A percentile compares a stretch with the other conserved stretches of the same genome.
Evolutionary conservation across 2,113 vertebrate genomes (phyloP).

Genomic region (Tetrax tetrax): DNA sequence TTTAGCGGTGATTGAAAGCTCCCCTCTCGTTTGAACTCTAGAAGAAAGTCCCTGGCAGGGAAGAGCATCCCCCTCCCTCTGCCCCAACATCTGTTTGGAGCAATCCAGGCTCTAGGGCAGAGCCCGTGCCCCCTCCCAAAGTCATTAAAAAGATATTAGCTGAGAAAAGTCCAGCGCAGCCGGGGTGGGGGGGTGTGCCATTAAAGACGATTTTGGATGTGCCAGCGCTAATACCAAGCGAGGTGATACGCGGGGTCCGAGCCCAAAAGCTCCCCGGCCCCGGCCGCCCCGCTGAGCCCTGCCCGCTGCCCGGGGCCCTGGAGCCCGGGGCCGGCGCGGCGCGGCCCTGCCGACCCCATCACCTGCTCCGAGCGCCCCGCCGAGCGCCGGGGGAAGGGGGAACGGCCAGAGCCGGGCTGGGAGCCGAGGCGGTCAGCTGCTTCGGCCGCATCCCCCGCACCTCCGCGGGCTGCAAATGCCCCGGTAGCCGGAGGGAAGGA

Average conservation of each 20-base stretch:
- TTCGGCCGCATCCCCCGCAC: not conserved
- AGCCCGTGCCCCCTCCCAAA: constrained; percentile 60
- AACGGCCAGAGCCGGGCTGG: not conserved
- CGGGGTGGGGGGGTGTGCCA: not conserved
- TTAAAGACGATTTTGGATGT: constrained; percentile 38
- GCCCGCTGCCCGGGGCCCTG: not conserved
- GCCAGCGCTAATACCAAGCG: not conserved
- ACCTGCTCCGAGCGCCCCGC: not conserved
- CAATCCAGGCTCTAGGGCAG: constrained; percentile 81
- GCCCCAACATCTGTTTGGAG: constrained; percentile 80
- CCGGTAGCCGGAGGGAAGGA: not conserved
- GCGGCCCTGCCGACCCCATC: not conserved
- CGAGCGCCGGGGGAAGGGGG: not conserved
- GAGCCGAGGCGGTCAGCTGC: not conserved
- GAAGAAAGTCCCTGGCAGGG: constrained; percentile 75
- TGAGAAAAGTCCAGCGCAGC: constrained; percentile 64
- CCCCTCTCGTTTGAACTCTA: constrained; percentile 77
- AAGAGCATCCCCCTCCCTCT: constrained; percentile 64
- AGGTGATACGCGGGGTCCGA: rapidly evolving
- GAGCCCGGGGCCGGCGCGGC: not conserved
- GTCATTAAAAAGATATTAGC: constrained; percentile 86
- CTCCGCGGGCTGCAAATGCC: constrained; percentile 1
- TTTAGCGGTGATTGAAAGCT: constrained; percentile 72
- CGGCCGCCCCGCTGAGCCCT: not conserved
- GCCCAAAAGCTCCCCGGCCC: not conserved